These are phyloP conservation scores for Porites australiensis DNA, from an alignment of 64 coral and sea anemone genomes.

Conservation along the genomic window DNA sequence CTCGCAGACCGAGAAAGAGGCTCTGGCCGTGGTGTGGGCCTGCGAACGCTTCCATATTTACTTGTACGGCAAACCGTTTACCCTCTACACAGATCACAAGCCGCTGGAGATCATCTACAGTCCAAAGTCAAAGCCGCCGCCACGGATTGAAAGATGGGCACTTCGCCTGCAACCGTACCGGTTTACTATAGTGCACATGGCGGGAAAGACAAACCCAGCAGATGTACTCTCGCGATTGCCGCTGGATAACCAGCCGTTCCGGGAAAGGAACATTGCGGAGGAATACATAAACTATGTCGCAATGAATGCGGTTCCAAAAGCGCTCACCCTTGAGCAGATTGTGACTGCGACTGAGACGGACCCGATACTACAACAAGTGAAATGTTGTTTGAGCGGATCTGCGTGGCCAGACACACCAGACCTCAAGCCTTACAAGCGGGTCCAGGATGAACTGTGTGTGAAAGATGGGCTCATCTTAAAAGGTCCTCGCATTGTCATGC, in stretches of 20 bases:
- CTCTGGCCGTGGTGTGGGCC: constrained; percentile 26
- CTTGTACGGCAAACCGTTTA: constrained; percentile 44
- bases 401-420: constrained; percentile 31
- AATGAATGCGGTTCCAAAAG: constrained; percentile 19
- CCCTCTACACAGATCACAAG: too few relatives aligned
- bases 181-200: constrained; percentile 1
- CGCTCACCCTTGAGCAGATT: constrained; percentile 35
- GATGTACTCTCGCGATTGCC: constrained; percentile 52
- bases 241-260: background rate
- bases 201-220: constrained; percentile 42
- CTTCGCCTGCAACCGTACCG: constrained; percentile 39
- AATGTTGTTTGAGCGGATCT: background rate
- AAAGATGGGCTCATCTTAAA: constrained; percentile 4
- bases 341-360: background rate
- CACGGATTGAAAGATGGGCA: constrained; percentile 53
- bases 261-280: constrained; percentile 31
- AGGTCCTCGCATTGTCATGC: constrained; percentile 2
- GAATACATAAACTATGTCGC: constrained; percentile 46
- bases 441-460: constrained; percentile 47
- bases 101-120: constrained; percentile 27
- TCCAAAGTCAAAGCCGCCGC: constrained; percentile 32
- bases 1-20: constrained; percentile 31
- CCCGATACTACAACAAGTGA: constrained; percentile 18
- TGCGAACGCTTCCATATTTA: constrained; percentile 48
- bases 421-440: background rate